Evolutionary conservation across 2,888 invertebrate genomes (phyloP).

Genomic region (Cryptus armator): DNA sequence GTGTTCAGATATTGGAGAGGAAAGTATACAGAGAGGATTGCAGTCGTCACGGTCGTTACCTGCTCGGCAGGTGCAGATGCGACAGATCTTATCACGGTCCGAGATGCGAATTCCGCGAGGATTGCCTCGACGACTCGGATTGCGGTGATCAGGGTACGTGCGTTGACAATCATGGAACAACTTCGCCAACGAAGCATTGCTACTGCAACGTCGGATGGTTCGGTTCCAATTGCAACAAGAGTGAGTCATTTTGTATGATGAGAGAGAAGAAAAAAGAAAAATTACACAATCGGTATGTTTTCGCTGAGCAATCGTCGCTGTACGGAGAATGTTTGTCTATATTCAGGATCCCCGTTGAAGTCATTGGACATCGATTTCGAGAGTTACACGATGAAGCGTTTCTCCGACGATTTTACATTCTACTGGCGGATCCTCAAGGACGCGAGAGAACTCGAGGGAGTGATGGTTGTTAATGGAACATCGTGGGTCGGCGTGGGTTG

Average conservation of each 20-base stretch:
- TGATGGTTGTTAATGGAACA: constrained; percentile 94
- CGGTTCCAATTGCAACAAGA: constrained; percentile 93
- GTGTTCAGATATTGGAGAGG: constrained; percentile 85
- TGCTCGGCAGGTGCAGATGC: constrained; percentile 92
- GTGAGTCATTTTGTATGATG: constrained; percentile 86
- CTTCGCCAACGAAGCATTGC: constrained; percentile 93
- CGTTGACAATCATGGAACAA: constrained; percentile 92
- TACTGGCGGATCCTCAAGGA: constrained; percentile 95
- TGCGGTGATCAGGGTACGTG: constrained; percentile 96
- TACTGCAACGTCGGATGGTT: constrained; percentile 96
- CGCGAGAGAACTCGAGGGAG: constrained; percentile 94
- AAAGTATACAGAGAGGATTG: constrained; percentile 94
- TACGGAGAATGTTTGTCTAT: constrained; percentile 6
- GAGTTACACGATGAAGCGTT: constrained; percentile 89
- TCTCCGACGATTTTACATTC: constrained; percentile 91
- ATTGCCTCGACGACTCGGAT: constrained; percentile 93
- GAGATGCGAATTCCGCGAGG: constrained; percentile 95
- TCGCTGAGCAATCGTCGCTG: not conserved
- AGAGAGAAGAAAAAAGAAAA: not conserved
- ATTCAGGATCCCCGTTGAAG: constrained; percentile 91
- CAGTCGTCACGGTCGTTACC: constrained; percentile 93
- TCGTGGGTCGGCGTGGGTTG: constrained; percentile 95
- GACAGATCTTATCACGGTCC: constrained; percentile 93
- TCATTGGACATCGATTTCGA: constrained; percentile 90
- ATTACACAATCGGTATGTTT: not conserved